Evolutionary conservation across 2,888 invertebrate species (phyloP), one percentile per base, ranked within the genome.

Genomic region (Hetaerina titia): DNA sequence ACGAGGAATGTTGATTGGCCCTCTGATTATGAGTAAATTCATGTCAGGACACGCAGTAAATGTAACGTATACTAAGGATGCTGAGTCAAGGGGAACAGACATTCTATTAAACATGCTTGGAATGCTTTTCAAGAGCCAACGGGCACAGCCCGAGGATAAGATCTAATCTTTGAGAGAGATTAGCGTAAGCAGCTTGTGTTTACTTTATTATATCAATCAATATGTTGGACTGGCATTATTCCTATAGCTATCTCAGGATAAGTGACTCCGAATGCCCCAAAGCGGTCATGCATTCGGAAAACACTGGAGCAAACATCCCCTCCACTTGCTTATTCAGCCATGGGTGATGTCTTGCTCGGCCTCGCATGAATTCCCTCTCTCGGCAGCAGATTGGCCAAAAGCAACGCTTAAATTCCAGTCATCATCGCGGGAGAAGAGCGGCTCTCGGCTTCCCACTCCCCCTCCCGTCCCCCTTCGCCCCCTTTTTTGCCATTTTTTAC

Each of bases 401-500:
- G 58, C 89, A 89, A 89, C 89, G 89, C 89, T 58, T 89, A 56
- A 56, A 58, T 58, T 22, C 56, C 89, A 89, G n/a, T 58, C 89
- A 58, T 58, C 89, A 89, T 57, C 89, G 58, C 89, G 58, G 58
- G 56, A 89, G 58, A n/a, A n/a, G 58, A 56, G 89, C 57, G 56
- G n/a, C 89, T 57, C n/a, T 11, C 89, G 58, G 58, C 81, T 89
- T 89, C 58, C n/a, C 57, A 57, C 56, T 89, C 57, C n/a, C 58
- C n/a, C 57, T n/a, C n/a, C n/a, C n/a, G n/a, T n/a, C 31, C 22
- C 9, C n/a, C n/a, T 19, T 88, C 56, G 31, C 19, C 88, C 64
- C 64, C 92, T 92, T 92, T 92, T 92, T 92, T 69, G 25, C n/a
- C 81, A 81, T 81, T 81, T 81, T 81, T 81, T 81, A 31, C 81